Evolutionary conservation across 2,888 invertebrate species (phyloP).

Genomic region (Nomada flava): DNA sequence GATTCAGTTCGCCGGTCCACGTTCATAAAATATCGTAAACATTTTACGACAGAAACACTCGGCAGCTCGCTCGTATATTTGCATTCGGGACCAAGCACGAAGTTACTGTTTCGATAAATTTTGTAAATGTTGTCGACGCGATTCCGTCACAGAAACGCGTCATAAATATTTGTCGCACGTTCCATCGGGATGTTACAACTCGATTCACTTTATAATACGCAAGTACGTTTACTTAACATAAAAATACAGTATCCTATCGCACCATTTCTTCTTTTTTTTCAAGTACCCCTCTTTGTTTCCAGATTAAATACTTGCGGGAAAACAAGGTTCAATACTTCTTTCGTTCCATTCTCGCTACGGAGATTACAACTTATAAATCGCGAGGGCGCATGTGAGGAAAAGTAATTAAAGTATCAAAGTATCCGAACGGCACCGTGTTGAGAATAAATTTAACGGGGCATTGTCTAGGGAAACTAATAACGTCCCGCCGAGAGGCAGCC

Average conservation of each 20-base stretch:
- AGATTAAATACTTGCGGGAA: background rate
- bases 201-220: background rate
- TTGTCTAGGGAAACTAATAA: conserved; percentile 45
- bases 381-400: conserved; percentile 31
- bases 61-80: conserved; percentile 28
- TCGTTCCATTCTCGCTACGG: background rate
- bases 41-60: conserved; percentile 45
- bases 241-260: background rate
- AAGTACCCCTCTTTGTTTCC: background rate
- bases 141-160: conserved; percentile 6
- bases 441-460: conserved; percentile 45
- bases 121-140: conserved; percentile 29
- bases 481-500: conserved; percentile 4
- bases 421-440: conserved; percentile 8
- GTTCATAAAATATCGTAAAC: conserved; percentile 42
- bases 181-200: conserved; percentile 2
- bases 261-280: background rate
- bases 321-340: background rate
- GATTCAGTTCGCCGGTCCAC: conserved; percentile 11
- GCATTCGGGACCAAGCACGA: conserved; percentile 24
- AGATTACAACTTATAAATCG: conserved; percentile 47
- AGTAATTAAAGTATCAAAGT: conserved; percentile 54
- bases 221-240: background rate
- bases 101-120: conserved; percentile 50
- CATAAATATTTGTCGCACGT: conserved; percentile 38